phyloP scores from a whole-genome alignment of 2,113 vertebrate genomes.

The Gallinago media region DNA sequence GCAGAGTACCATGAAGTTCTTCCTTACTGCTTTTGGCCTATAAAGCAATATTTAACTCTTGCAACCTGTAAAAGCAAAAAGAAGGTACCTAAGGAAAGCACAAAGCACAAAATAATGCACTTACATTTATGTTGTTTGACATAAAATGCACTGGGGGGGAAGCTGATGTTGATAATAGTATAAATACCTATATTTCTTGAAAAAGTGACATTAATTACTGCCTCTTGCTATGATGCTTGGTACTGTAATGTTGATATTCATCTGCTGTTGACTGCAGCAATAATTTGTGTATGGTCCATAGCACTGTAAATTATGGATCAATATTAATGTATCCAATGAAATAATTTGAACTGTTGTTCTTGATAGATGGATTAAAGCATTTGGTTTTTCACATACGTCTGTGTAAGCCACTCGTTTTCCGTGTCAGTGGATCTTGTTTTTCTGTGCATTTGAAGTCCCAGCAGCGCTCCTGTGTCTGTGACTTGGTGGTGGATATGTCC shows the following conservation, averaged over 20 bases:
- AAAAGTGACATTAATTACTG: conserved; percentile 80
- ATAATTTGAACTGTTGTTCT: conserved; percentile 84
- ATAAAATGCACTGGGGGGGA: conserved; percentile 83
- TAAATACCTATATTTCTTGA: conserved; percentile 80
- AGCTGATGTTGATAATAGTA: conserved; percentile 77
- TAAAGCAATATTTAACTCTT: conserved; percentile 84
- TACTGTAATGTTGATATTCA: conserved; percentile 88
- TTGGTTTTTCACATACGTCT: conserved; percentile 79
- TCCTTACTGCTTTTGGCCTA: conserved; percentile 76
- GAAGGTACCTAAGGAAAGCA: conserved; percentile 71
- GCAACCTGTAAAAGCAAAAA: conserved; percentile 71
- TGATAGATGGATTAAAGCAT: conserved; percentile 85
- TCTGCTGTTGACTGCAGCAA: conserved; percentile 81
- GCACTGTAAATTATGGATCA: conserved; percentile 84
- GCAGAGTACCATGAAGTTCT: conserved; percentile 71
- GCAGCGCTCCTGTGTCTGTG: neutral
- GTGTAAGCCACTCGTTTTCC: conserved; percentile 65
- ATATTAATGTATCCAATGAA: conserved; percentile 84
- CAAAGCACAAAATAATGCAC: conserved; percentile 86
- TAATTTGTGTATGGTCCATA: conserved; percentile 84
- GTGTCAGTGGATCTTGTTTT: conserved; percentile 34
- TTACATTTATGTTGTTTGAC: conserved; percentile 79
- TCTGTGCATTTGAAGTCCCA: neutral
- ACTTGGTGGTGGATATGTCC: conserved; percentile 16
- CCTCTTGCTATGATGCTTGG: conserved; percentile 83